Conservation (phyloP, 1,140 invertebrate genomes). For the Popillia japonica region DNA sequence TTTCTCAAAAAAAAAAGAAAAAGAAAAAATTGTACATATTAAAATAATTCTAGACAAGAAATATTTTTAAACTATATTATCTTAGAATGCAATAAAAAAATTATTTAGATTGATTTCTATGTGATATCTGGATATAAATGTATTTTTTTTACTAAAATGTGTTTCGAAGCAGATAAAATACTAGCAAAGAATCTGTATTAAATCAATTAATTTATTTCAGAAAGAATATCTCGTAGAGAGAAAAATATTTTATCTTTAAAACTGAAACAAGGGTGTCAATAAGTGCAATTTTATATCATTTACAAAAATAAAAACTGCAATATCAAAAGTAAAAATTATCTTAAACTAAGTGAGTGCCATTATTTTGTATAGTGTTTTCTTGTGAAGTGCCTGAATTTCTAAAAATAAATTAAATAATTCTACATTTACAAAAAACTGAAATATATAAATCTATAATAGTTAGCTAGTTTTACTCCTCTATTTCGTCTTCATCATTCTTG, state of each 20-base stretch:
- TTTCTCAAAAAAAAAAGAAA: neutral
- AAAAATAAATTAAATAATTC: neutral
- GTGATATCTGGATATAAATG: neutral
- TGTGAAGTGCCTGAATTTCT: neutral
- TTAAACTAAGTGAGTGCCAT: slow-evolving; percentile 2
- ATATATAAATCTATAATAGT: neutral
- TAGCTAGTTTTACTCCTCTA: neutral
- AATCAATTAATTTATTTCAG: neutral
- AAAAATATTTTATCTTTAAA: neutral
- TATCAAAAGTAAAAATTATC: neutral
- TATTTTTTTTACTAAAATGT: neutral
- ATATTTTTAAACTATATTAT: slow-evolving; percentile 7
- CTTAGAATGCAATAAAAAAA: neutral
- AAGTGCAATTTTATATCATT: neutral
- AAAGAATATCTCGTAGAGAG: neutral
- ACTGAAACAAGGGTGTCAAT: slow-evolving; percentile 2
- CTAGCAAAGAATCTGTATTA: neutral
- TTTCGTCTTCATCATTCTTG: neutral
- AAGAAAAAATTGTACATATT: slow-evolving; percentile 18
- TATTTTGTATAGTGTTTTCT: slow-evolving; percentile 13
- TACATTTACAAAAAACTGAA: too few relatives aligned
- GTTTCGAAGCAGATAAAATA: neutral
- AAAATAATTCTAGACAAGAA: neutral
- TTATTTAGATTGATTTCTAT: slow-evolving; percentile 11
- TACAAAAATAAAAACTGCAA: neutral